phyloP scores from a whole-genome alignment of 2,888 invertebrate genomes.

The Yponomeuta sedellus region DNA sequence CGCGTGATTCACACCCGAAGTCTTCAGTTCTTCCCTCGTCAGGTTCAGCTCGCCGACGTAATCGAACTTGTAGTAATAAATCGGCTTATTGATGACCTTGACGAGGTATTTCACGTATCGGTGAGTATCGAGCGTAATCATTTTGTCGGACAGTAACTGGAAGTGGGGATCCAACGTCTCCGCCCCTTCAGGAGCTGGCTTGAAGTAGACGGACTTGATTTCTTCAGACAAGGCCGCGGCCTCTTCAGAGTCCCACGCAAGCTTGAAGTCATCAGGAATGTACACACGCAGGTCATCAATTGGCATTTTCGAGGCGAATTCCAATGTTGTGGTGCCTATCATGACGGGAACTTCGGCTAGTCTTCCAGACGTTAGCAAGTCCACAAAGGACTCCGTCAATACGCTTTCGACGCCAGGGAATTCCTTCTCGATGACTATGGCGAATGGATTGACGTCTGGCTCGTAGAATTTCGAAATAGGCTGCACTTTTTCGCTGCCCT shows the following conservation, averaged over 20 bases:
- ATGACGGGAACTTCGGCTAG: conserved; percentile 54
- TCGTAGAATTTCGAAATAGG: conserved; percentile 26
- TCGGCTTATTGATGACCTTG: conserved; percentile 49
- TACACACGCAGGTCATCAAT: conserved; percentile 47
- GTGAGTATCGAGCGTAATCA: conserved; percentile 46
- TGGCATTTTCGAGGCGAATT: conserved; percentile 37
- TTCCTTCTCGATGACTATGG: conserved; percentile 55
- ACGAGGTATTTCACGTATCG: conserved; percentile 55
- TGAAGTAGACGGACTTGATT: conserved; percentile 52
- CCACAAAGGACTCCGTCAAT: conserved; percentile 49
- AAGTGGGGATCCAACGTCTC: conserved; percentile 46
- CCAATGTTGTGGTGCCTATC: conserved; percentile 52
- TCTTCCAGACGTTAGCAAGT: conserved; percentile 54
- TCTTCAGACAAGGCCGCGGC: conserved; percentile 42
- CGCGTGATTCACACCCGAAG: conserved; percentile 38
- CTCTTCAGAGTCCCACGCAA: conserved; percentile 46
- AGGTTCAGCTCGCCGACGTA: conserved; percentile 57
- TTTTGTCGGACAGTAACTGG: conserved; percentile 47
- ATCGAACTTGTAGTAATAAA: conserved; percentile 62
- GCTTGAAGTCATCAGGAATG: conserved; percentile 49
- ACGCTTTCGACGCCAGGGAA: conserved; percentile 55
- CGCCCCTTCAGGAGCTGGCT: conserved; percentile 36
- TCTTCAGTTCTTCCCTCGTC: conserved; percentile 31
- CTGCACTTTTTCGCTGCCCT: conserved; percentile 36
- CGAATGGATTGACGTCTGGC: conserved; percentile 29